A percentile compares a stretch with the other conserved stretches of the same genome.
Evolutionary conservation across 2,113 vertebrate species (phyloP).

Genomic region (Tachuris rubrigastra): DNA sequence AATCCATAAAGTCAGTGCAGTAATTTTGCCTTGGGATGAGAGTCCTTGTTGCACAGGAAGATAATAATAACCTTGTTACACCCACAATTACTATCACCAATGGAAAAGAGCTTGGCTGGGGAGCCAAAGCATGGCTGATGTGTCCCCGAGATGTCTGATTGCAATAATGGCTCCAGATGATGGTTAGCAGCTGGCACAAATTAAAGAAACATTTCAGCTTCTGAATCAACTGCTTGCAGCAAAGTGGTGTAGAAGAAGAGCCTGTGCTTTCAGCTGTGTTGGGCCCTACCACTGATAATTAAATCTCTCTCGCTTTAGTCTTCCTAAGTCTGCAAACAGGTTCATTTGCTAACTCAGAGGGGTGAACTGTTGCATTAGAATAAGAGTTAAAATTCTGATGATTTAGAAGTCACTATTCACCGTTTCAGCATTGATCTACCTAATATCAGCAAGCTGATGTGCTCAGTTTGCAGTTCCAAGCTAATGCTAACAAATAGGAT

Average conservation of each 20-base stretch:
- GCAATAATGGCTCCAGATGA: constrained; percentile 17
- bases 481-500: background rate
- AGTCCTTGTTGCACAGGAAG: background rate
- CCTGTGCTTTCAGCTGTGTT: background rate
- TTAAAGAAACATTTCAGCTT: background rate
- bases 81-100: constrained; percentile 3
- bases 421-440: background rate
- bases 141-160: background rate
- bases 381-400: background rate
- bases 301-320: background rate
- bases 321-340: background rate
- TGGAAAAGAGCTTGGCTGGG: background rate
- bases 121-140: background rate
- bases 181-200: background rate
- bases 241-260: background rate
- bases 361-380: background rate
- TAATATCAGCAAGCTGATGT: background rate
- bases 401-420: background rate
- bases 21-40: background rate
- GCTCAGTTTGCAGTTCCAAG: background rate
- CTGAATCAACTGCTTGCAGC: background rate
- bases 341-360: background rate
- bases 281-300: background rate
- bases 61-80: background rate
- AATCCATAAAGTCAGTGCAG: background rate